These are phyloP conservation scores for Melanostigma gelatinosum DNA, from an alignment of 2,113 vertebrate species.

Conservation along the genomic window DNA sequence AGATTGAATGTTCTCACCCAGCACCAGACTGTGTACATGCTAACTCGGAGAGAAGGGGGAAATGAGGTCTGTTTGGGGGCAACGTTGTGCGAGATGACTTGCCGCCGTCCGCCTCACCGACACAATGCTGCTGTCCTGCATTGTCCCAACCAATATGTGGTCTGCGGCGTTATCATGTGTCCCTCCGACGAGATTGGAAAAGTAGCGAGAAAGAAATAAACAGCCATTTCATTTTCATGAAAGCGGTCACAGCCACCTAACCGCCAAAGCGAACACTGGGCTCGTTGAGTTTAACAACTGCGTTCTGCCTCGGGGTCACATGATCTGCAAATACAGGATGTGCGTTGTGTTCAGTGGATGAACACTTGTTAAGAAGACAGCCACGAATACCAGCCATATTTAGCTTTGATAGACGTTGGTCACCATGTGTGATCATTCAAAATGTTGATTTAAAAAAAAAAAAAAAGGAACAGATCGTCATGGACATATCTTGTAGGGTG, in stretches of 20 bases:
- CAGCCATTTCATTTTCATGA: not conserved
- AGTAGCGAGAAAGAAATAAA: constrained; percentile 29
- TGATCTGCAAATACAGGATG: constrained; percentile 1
- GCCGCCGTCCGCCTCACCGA: constrained; percentile 10
- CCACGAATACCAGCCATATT: not conserved
- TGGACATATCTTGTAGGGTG: too few relatives aligned
- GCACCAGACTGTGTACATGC: constrained; percentile 1
- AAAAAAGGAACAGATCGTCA: too few relatives aligned
- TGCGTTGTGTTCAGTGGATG: not conserved
- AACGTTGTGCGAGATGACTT: not conserved
- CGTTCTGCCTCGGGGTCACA: not conserved
- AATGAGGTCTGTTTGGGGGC: constrained; percentile 56
- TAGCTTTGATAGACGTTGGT: too few relatives aligned
- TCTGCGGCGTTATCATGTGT: constrained; percentile 24
- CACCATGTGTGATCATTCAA: not conserved
- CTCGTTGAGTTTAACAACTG: constrained; percentile 1
- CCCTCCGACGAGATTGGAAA: constrained; percentile 24
- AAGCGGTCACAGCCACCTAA: not conserved
- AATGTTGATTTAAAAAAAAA: too few relatives aligned
- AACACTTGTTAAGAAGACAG: not conserved
- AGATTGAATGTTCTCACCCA: not conserved
- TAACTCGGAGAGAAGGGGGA: constrained; percentile 14
- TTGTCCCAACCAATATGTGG: constrained; percentile 46
- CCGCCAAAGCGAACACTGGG: not conserved
- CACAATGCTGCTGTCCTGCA: constrained; percentile 51